A percentile compares a stretch with the other conserved stretches of the same genome.
Evolutionary conservation across 92 coral and sea anemone genomes (phyloP).

Genomic region (Epizoanthus illoricatus): DNA sequence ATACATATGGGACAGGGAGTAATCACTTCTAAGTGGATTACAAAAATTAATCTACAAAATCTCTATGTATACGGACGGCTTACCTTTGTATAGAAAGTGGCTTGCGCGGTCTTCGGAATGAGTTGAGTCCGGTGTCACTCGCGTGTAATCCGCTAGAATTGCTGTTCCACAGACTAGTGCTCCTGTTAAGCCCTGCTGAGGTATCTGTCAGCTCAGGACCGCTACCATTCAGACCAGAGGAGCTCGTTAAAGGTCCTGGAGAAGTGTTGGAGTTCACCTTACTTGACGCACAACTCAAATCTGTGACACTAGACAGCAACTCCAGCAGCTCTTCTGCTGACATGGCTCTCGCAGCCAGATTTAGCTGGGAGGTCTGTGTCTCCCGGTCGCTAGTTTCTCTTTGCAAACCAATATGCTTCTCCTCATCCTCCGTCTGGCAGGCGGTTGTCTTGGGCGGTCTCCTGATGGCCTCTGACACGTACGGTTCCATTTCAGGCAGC

Average conservation of each 20-base stretch:
- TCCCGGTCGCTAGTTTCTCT: constrained; percentile 35
- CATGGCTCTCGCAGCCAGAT: constrained; percentile 18
- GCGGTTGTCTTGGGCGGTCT: constrained; percentile 28
- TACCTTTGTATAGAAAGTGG: constrained; percentile 39
- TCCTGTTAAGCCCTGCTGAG: too few relatives aligned
- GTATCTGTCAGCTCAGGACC: too few relatives aligned
- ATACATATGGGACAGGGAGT: neutral
- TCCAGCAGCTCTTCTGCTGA: constrained; percentile 28
- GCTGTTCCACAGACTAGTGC: neutral
- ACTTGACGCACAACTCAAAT: constrained; percentile 1
- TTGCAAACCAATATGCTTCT: constrained; percentile 6
- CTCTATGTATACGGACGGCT: neutral
- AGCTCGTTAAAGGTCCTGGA: constrained; percentile 4
- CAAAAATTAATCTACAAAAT: too few relatives aligned
- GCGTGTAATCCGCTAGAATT: neutral
- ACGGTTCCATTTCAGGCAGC: neutral
- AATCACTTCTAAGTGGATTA: neutral
- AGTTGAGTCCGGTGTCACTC: constrained; percentile 18
- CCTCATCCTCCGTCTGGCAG: constrained; percentile 36
- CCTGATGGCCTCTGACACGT: neutral
- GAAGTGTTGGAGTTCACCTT: neutral
- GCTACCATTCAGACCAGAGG: neutral
- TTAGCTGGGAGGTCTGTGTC: constrained; percentile 41
- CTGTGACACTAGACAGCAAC: constrained; percentile 29
- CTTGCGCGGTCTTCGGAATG: constrained; percentile 25